Evolutionary conservation across 1,140 invertebrate genomes (phyloP), one percentile per base, ranked within the genome.

Genomic region (Heliconius congener): DNA sequence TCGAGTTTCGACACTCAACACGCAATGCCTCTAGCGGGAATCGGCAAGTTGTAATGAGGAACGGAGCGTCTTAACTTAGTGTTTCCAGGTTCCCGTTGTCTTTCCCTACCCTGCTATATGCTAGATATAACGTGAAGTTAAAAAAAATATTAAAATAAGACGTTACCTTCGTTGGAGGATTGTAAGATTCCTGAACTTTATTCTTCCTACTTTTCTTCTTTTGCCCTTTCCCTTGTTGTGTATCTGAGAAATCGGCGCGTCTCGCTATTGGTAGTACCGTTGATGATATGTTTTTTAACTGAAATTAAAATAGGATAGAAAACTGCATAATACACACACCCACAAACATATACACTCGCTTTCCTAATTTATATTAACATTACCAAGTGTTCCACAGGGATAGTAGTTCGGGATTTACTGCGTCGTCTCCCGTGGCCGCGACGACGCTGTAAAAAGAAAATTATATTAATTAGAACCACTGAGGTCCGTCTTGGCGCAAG

Each of bases 121-220:
- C n/a, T n/a, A 8, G 55, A n/a, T 8, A 23, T 19, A n/a, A 19
- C n/a, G n/a, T n/a, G 8, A 19, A n/a, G n/a, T 19, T 9, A 3
- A 1, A n/a, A 23, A n/a, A 60, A 27, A 23, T 3, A 60, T 23
- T n/a, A n/a, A 2, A 60, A 60, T 0, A 57, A 8, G 42, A 1
- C 5, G 23, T 1, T 77, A 90, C 87, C 86, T 87, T 89, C 27
- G 78, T 52, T 4, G 87, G 83, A 13, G 87, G 85, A 0, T 88
- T 84, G 57, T 88, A 89, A 1, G 81, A 83, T 30, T 91, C 89
- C 1, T 76, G 78, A 2, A 71, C 34, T 23, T 77, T 83, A 0
- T 77, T 70, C 18, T 81, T 78, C 13, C 81, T 81, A 2, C 71
- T 78, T 46, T 82, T 85, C 52, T 84, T 84, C 37, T 83, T 85